Evolutionary conservation across 2,888 invertebrate genomes (phyloP).

Genomic region (Drosophila mimetica): DNA sequence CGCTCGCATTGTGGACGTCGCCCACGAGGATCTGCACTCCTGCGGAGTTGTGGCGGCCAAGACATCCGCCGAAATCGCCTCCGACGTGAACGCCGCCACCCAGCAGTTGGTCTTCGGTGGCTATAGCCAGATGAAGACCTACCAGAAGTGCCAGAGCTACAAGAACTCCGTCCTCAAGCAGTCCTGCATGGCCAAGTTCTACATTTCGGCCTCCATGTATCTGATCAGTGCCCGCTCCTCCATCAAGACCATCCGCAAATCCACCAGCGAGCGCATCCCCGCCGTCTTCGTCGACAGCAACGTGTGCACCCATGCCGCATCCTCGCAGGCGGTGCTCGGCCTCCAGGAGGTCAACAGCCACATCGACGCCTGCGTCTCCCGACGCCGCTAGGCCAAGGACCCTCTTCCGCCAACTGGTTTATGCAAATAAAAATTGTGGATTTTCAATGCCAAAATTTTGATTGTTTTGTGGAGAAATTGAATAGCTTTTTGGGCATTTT

Average conservation of each 20-base stretch:
- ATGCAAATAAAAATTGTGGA: conserved; percentile 12
- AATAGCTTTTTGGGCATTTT: too few relatives aligned
- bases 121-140: conserved; percentile 50
- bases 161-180: conserved; percentile 50
- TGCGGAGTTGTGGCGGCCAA: conserved; percentile 71
- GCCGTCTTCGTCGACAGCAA: conserved; percentile 65
- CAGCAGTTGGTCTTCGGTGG: conserved; percentile 74
- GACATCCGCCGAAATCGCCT: conserved; percentile 67
- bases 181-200: conserved; percentile 62
- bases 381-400: conserved; percentile 9
- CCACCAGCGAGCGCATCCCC: conserved; percentile 67
- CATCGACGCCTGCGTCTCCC: conserved; percentile 59
- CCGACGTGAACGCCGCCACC: conserved; percentile 66
- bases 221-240: conserved; percentile 60
- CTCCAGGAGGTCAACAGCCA: conserved; percentile 52
- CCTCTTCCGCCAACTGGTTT: neutral
- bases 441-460: neutral
- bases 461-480: too few relatives aligned
- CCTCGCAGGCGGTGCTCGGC: conserved; percentile 59
- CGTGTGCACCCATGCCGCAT: conserved; percentile 64
- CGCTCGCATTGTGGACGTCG: conserved; percentile 44
- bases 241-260: conserved; percentile 65
- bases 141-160: conserved; percentile 61
- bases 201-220: conserved; percentile 60
- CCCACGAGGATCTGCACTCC: conserved; percentile 59